Conservation (phyloP, 1,140 invertebrate species). For the Anthonomus grandis region DNA sequence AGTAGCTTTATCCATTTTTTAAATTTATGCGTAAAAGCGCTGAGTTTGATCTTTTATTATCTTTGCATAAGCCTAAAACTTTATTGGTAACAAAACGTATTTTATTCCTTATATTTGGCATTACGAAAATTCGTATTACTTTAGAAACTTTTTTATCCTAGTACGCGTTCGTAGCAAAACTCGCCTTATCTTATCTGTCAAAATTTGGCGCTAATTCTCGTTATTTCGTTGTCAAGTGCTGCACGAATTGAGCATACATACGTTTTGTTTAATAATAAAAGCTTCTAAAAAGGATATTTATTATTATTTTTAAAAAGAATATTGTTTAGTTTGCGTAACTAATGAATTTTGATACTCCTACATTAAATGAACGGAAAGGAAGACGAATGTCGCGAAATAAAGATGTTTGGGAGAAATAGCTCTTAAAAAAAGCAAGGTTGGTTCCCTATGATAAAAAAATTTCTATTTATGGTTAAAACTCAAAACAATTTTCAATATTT, state of each 20-base stretch:
- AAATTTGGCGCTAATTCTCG: background rate
- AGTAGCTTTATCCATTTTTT: background rate
- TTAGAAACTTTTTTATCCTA: background rate
- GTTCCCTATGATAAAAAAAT: no score
- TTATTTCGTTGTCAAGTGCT: background rate
- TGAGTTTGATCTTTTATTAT: background rate
- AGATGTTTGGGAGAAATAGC: background rate
- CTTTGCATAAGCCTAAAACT: no score
- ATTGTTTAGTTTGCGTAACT: background rate
- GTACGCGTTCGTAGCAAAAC: no score
- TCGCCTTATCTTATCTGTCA: no score
- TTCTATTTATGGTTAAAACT: no score
- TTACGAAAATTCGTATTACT: background rate
- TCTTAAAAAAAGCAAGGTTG: background rate
- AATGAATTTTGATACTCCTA: no score
- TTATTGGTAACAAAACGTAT: background rate
- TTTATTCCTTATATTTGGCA: background rate
- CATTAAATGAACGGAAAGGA: no score
- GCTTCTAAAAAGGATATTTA: background rate
- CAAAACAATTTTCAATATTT: no score
- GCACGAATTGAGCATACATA: background rate
- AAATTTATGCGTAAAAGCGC: background rate
- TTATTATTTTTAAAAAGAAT: background rate
- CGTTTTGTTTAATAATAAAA: background rate
- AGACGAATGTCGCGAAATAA: background rate